phyloP scores from a whole-genome alignment of 64 coral and sea anemone species.

The Trachythela sp. region DNA sequence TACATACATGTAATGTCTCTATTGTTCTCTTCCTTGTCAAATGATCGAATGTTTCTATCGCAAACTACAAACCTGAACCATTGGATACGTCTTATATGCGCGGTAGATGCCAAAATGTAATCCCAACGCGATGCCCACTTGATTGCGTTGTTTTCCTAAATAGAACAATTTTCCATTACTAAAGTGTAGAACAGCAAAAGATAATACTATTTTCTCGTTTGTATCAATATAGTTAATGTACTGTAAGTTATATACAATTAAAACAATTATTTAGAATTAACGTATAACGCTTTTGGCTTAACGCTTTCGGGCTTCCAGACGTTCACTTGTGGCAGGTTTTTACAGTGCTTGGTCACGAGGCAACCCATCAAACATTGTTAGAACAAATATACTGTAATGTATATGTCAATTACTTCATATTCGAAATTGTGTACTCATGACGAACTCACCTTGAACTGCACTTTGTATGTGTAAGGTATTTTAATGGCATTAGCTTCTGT shows the following conservation, averaged over 20 bases:
- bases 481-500: neutral
- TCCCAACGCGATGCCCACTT: slow-evolving; percentile 99
- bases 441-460: slow-evolving; percentile 38
- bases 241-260: too few species aligned
- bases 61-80: slow-evolving; percentile 87
- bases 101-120: slow-evolving; percentile 91
- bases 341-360: too few species aligned
- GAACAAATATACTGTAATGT: too few species aligned
- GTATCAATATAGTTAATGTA: too few species aligned
- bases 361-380: too few species aligned
- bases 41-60: too few species aligned
- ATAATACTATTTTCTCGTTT: too few species aligned
- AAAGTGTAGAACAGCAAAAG: neutral
- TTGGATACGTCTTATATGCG: slow-evolving; percentile 78
- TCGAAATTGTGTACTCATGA: too few species aligned
- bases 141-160: slow-evolving; percentile 49
- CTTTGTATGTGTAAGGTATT: slow-evolving; percentile 60
- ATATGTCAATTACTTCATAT: too few species aligned
- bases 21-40: neutral
- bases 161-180: neutral
- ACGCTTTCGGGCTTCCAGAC: neutral
- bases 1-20: too few species aligned
- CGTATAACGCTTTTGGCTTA: neutral
- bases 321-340: too few species aligned
- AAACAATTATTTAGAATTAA: neutral